Base-by-base conservation (phyloP, 2,113 vertebrate genomes). In the Phycodurus eques region DNA sequence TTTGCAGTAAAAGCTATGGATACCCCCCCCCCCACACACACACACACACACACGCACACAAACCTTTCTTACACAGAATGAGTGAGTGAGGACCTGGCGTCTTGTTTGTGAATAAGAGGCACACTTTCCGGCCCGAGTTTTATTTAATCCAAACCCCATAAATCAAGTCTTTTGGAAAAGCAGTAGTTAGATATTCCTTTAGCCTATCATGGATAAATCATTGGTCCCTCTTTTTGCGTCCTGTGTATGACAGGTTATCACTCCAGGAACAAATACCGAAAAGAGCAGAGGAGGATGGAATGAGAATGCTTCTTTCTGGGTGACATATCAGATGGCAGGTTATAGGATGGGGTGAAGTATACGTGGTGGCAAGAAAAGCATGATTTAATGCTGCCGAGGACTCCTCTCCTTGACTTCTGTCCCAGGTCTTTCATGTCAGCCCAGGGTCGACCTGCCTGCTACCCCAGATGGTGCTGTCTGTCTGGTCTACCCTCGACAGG, bases 401-500 rank as follows among this genome's bases (percentile, higher is more conserved):
- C 85, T 75, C 75, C 88, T 81, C 88, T 91, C 87, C 82, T 93
- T 92, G 89, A 85, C 86, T 85, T 74, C 92, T 86, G 88, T 61
- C 90, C 93, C 67, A 86, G 86, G 88, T 78, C 92, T 96, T 96
- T 96, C 92, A 94, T 92, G 93, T 93, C 81, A 89, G 87, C 79
- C 89, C 88, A 79, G 89, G 94, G 93, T 96, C 94, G 94, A 87
- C 56, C 43, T 15, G 79, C 69, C 88, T 78, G 87, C 86, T 83
- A 83, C 92, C 89, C 88, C 95, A 96, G 94, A 94, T 96, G 94
- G 90, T 94, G 93, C 92, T 95, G 94, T 96, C 94, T 93, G 88
- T 96, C 93, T 56, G 87, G 4, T 73, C 86, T 72, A 87, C 93
- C 81, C 67, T 87, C 69, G 84, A 91, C 86, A 92, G 93, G 93